These are phyloP conservation scores for Pogonomyrmex californicus DNA, from an alignment of 1,140 invertebrate species.

Conservation along the genomic window DNA sequence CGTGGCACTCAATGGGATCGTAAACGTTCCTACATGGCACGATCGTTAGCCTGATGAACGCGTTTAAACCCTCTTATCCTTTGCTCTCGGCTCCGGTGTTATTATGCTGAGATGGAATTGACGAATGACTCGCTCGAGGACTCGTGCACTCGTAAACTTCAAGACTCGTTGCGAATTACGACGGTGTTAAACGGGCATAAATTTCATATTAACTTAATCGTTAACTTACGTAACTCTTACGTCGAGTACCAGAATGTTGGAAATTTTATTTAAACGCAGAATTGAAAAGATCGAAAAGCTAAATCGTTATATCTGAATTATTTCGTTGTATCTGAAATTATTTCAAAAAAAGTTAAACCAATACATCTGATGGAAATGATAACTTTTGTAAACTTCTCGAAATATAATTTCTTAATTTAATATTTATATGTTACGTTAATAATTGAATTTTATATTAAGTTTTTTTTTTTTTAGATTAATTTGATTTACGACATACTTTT, in stretches of 20 bases:
- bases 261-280: neutral
- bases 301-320: neutral
- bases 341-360: neutral
- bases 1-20: constrained; percentile 19
- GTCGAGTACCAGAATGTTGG: neutral
- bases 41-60: constrained; percentile 55
- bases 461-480: constrained; percentile 2
- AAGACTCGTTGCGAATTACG: neutral
- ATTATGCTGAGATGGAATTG: constrained; percentile 29
- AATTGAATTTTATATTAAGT: neutral
- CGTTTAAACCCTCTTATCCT: constrained; percentile 22
- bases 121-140: constrained; percentile 43
- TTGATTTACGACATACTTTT: neutral
- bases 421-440: neutral
- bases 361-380: neutral
- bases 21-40: constrained; percentile 37
- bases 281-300: neutral
- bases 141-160: neutral
- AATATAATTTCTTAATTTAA: neutral
- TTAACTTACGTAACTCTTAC: constrained; percentile 3
- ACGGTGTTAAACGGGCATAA: constrained; percentile 23
- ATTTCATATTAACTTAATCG: constrained; percentile 22
- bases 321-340: neutral
- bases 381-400: neutral
- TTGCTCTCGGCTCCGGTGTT: neutral